A percentile compares a stretch with the other conserved stretches of the same genome.
phyloP scores from a whole-genome alignment of 92 coral and sea anemone genomes.

The Phenganax marumi region DNA sequence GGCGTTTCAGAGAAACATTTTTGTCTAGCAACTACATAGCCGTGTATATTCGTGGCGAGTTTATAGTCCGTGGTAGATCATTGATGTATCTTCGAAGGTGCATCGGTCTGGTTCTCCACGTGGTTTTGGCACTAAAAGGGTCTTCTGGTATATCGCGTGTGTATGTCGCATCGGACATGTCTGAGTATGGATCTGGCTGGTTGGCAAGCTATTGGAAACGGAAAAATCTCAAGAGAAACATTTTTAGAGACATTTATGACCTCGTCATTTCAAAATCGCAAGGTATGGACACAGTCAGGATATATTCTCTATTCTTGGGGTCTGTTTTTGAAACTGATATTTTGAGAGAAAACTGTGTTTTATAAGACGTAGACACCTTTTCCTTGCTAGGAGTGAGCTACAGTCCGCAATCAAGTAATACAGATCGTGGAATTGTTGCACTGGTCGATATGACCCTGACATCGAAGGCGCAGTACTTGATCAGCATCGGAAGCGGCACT shows the following conservation, averaged over 20 bases:
- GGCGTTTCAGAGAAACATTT: not conserved
- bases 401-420: not conserved
- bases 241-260: not conserved
- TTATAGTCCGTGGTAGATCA: not conserved
- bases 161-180: conserved; percentile 6
- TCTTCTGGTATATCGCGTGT: not conserved
- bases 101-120: not conserved
- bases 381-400: not conserved
- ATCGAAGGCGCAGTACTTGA: not conserved
- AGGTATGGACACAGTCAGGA: not conserved
- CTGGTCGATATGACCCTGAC: not conserved
- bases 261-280: not conserved
- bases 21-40: not conserved
- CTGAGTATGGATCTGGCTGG: not conserved
- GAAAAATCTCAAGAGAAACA: not conserved
- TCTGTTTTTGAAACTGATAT: no score
- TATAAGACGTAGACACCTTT: no score
- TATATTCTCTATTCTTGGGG: no score
- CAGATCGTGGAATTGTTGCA: not conserved
- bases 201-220: not conserved
- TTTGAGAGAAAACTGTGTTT: no score
- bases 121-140: not conserved
- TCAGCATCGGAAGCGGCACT: not conserved
- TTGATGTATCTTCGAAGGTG: not conserved
- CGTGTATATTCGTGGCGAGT: not conserved